Conservation (phyloP, 2,888 invertebrate species). For the Athalia circularis region DNA sequence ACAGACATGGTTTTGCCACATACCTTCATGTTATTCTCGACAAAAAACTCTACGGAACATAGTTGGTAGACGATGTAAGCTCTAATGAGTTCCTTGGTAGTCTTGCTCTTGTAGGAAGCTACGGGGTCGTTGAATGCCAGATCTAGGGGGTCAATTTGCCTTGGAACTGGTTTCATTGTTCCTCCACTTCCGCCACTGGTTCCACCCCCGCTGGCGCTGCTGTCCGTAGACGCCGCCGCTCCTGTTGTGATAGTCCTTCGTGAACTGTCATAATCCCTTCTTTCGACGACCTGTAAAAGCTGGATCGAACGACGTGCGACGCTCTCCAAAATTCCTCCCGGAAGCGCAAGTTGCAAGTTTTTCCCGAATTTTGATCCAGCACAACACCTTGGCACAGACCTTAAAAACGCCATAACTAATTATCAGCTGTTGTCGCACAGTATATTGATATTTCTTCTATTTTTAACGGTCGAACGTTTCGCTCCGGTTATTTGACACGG, state of each 20-base stretch:
- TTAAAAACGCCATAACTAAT: constrained; percentile 68
- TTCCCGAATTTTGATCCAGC: constrained; percentile 66
- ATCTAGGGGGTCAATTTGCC: constrained; percentile 84
- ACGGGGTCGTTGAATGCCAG: constrained; percentile 90
- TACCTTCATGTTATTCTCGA: constrained; percentile 95
- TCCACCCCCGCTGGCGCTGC: constrained; percentile 45
- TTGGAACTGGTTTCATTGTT: constrained; percentile 58
- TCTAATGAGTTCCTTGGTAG: constrained; percentile 91
- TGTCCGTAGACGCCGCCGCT: constrained; percentile 46
- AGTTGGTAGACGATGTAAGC: constrained; percentile 94
- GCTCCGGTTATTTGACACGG: no score
- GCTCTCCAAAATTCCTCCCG: constrained; percentile 59
- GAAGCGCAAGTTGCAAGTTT: constrained; percentile 58
- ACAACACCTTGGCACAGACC: constrained; percentile 67
- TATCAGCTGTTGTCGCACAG: neutral
- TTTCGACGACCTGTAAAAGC: constrained; percentile 63
- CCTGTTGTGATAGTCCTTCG: constrained; percentile 17
- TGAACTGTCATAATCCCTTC: constrained; percentile 54
- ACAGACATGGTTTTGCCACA: constrained; percentile 65
- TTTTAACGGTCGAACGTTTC: neutral
- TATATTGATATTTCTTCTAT: neutral
- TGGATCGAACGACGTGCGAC: constrained; percentile 58
- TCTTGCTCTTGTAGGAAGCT: constrained; percentile 97
- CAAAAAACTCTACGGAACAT: constrained; percentile 90
- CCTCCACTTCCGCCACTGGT: constrained; percentile 17